Conservation (phyloP, 2,113 vertebrate species). For the Ciconia boyciana region DNA sequence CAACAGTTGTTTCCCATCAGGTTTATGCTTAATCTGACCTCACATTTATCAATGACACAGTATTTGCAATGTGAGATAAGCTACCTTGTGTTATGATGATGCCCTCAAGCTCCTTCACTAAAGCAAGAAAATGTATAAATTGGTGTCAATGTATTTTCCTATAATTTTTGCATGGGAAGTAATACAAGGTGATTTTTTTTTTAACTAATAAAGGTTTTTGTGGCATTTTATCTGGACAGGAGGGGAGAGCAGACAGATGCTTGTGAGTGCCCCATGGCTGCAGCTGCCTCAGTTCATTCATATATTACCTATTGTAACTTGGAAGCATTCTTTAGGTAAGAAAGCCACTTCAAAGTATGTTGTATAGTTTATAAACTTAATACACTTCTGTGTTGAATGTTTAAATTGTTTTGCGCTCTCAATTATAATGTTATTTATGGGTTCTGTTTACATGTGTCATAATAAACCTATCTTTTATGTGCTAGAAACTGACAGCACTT, state of each 20-base stretch:
- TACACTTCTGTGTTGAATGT: background rate
- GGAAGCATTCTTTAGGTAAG: conserved; percentile 70
- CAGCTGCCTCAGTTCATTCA: conserved; percentile 54
- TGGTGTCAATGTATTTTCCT: fast-evolving
- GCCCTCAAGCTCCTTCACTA: background rate
- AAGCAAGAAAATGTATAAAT: background rate
- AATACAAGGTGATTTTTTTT: background rate
- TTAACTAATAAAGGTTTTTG: conserved; percentile 16
- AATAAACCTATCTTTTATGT: background rate
- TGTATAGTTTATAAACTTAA: background rate
- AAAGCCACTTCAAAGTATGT: background rate
- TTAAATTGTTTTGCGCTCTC: background rate
- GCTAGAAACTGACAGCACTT: background rate
- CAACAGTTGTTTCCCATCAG: background rate
- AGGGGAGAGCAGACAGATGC: conserved; percentile 70
- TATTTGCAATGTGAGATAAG: background rate
- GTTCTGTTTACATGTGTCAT: background rate
- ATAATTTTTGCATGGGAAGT: background rate
- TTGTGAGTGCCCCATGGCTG: conserved; percentile 70
- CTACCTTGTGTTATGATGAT: background rate
- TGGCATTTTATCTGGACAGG: conserved; percentile 47
- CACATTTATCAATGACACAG: fast-evolving
- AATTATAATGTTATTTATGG: background rate
- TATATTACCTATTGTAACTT: conserved; percentile 56
- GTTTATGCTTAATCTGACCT: background rate